phyloP scores from a whole-genome alignment of 2,113 vertebrate genomes.

The Dasyurus viverrinus region DNA sequence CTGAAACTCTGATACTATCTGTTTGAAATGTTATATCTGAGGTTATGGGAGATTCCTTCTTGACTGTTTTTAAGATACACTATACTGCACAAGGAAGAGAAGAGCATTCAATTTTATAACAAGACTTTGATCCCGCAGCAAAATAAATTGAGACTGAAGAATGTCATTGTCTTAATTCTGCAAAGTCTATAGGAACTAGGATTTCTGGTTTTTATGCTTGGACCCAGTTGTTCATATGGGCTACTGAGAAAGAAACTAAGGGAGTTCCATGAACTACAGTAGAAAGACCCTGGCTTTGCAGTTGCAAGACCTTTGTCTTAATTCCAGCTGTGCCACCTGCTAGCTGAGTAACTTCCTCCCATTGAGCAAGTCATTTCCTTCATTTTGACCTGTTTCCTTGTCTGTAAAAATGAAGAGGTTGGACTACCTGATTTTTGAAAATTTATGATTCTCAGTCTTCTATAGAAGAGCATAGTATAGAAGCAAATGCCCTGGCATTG shows the following conservation, averaged over 20 bases:
- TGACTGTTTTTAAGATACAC: slow-evolving; percentile 1
- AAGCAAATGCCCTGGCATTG: background rate
- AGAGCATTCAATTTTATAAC: slow-evolving; percentile 7
- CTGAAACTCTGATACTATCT: background rate
- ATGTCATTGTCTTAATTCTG: slow-evolving; percentile 8
- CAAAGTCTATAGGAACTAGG: background rate
- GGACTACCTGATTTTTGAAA: background rate
- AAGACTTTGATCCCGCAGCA: background rate
- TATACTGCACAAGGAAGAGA: slow-evolving; percentile 25
- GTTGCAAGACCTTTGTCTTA: background rate
- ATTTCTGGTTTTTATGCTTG: background rate
- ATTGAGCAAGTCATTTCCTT: background rate
- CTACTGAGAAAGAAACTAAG: background rate
- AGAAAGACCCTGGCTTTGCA: background rate
- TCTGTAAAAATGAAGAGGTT: background rate
- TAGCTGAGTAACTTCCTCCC: background rate
- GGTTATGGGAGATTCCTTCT: background rate
- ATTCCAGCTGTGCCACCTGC: background rate
- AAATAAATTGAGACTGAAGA: background rate
- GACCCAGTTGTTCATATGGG: background rate
- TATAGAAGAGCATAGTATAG: background rate
- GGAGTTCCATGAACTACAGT: background rate
- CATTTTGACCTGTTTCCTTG: background rate
- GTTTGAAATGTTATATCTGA: slow-evolving; percentile 3
- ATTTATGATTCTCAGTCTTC: background rate